A percentile compares a stretch with the other conserved stretches of the same genome.
These are phyloP conservation scores for Yoshiicerus persimilis DNA, from an alignment of 1,140 invertebrate species.

Conservation along the genomic window DNA sequence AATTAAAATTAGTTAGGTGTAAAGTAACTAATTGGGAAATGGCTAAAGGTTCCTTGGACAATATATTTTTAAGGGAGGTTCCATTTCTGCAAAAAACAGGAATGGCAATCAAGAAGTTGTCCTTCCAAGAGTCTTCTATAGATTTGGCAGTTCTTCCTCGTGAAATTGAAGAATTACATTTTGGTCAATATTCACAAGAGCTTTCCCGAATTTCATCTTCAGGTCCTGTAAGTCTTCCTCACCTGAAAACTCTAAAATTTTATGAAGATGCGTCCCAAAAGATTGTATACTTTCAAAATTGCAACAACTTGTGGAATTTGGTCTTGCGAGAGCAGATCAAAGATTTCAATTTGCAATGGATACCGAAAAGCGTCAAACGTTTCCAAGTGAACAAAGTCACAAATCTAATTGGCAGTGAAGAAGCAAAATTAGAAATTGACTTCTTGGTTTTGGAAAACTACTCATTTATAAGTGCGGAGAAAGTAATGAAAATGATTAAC, in stretches of 20 bases:
- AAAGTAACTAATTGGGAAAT: neutral
- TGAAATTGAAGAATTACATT: neutral
- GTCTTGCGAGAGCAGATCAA: neutral
- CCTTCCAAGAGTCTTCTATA: neutral
- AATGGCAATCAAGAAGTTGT: neutral
- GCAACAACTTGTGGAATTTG: neutral
- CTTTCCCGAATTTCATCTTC: neutral
- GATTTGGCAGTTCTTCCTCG: neutral
- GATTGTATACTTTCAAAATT: neutral
- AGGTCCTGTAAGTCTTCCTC: neutral
- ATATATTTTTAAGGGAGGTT: neutral
- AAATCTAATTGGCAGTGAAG: no score
- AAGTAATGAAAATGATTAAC: no score
- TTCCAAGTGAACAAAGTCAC: no score
- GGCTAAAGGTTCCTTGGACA: neutral
- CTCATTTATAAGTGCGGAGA: no score
- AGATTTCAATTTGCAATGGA: neutral
- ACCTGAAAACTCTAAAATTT: no score
- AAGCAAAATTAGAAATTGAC: no score
- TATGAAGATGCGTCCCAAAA: neutral
- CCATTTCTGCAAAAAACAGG: neutral
- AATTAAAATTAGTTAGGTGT: neutral
- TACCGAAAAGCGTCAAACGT: neutral
- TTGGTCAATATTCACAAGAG: neutral
- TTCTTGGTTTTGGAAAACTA: no score